Evolutionary conservation across 2,113 vertebrate species (phyloP).

Genomic region (Lagopus muta): DNA sequence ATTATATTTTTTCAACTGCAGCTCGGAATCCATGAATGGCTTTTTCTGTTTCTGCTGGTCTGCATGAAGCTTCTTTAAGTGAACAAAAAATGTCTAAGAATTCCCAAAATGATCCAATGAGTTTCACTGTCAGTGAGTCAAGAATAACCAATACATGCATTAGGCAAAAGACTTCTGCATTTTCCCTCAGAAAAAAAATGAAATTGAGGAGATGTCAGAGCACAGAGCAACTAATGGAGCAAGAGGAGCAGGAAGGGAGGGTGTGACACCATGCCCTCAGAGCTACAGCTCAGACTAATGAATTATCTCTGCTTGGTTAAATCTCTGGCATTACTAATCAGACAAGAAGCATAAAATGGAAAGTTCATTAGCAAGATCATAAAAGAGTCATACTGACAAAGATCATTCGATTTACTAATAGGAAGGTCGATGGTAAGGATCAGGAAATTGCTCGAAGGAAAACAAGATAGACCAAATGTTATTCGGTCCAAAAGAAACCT

Average conservation of each 20-base stretch:
- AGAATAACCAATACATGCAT: background rate
- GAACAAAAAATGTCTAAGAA: background rate
- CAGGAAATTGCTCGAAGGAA: background rate
- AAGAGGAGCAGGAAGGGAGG: background rate
- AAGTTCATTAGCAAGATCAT: constrained; percentile 67
- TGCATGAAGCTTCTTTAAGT: background rate
- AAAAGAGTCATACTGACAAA: constrained; percentile 56
- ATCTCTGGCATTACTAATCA: constrained; percentile 66
- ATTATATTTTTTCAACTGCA: background rate
- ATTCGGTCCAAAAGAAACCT: background rate
- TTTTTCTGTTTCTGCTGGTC: background rate
- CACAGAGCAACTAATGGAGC: background rate
- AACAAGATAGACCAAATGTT: background rate
- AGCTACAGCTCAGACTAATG: constrained; percentile 50
- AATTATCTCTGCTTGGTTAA: constrained; percentile 67
- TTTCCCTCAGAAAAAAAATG: background rate
- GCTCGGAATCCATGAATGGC: background rate
- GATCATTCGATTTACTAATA: background rate
- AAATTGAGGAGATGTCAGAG: background rate
- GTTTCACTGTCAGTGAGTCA: background rate
- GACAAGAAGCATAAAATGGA: constrained; percentile 64
- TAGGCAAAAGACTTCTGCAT: background rate
- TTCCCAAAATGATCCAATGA: background rate
- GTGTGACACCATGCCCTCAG: constrained; percentile 37
- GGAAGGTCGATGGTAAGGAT: constrained; percentile 42